These are phyloP conservation scores for Sebastes variabilis DNA, from an alignment of 2,797 vertebrate genomes.

Conservation along the genomic window DNA sequence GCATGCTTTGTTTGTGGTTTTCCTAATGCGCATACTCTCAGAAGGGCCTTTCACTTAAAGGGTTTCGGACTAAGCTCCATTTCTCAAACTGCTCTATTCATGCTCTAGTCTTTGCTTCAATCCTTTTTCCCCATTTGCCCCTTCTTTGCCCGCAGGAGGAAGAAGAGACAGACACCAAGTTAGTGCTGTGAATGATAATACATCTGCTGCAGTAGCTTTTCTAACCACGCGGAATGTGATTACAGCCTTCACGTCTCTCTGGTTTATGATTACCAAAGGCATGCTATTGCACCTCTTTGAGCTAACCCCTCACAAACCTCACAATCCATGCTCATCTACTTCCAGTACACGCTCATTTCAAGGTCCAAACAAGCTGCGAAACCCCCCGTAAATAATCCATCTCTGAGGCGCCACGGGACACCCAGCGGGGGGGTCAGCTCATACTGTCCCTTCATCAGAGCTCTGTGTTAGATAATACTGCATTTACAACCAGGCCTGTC, in stretches of 20 bases:
- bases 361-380: conserved; percentile 14
- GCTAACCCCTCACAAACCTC: conserved; percentile 43
- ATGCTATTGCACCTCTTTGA: conserved; percentile 56
- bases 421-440: background rate
- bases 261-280: conserved; percentile 67
- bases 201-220: conserved; percentile 38
- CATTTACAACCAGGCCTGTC: conserved; percentile 32
- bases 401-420: background rate
- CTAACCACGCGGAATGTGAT: conserved; percentile 59
- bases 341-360: conserved; percentile 27
- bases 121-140: conserved; percentile 69
- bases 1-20: conserved; percentile 42
- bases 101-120: conserved; percentile 32
- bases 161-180: conserved; percentile 85
- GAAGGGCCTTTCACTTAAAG: conserved; percentile 38
- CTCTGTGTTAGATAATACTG: conserved; percentile 5
- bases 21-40: conserved; percentile 56
- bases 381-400: conserved; percentile 32
- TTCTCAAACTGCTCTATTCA: conserved; percentile 18
- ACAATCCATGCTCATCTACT: conserved; percentile 29
- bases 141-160: conserved; percentile 85
- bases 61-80: conserved; percentile 1
- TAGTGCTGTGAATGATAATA: conserved; percentile 83
- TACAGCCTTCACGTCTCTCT: conserved; percentile 46
- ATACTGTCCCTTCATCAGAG: background rate